These are phyloP conservation scores for Polymixis lichenea DNA, from an alignment of 2,888 invertebrate genomes.

Conservation along the genomic window DNA sequence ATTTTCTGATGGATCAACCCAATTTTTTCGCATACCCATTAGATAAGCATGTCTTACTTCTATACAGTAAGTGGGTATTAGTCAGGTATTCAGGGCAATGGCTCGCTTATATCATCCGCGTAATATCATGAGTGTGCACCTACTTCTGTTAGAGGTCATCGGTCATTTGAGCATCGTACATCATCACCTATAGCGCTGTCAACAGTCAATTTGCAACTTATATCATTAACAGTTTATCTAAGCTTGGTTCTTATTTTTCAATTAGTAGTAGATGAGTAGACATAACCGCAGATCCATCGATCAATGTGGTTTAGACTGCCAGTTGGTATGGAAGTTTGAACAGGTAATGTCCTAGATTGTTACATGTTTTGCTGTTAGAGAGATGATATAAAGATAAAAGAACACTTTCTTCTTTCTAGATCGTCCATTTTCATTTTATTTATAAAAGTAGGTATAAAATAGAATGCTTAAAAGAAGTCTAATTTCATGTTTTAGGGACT, in stretches of 20 bases:
- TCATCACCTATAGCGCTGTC: slow-evolving; percentile 66
- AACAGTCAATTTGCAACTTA: slow-evolving; percentile 70
- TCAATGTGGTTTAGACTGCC: slow-evolving; percentile 30
- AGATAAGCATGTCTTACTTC: slow-evolving; percentile 50
- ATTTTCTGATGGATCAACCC: slow-evolving; percentile 25
- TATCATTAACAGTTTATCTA: slow-evolving; percentile 63
- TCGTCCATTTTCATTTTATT: neutral
- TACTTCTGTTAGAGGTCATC: slow-evolving; percentile 67
- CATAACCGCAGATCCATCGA: slow-evolving; percentile 27
- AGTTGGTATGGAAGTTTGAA: slow-evolving; percentile 17
- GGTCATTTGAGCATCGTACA: slow-evolving; percentile 65
- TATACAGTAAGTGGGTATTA: slow-evolving; percentile 60
- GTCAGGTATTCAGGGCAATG: slow-evolving; percentile 76
- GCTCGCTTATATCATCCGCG: slow-evolving; percentile 74
- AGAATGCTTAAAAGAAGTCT: too few species aligned
- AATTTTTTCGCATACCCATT: slow-evolving; percentile 42
- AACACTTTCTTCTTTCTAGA: slow-evolving; percentile 3
- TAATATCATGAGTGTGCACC: slow-evolving; percentile 63
- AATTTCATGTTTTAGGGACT: too few species aligned
- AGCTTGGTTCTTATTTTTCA: slow-evolving; percentile 53
- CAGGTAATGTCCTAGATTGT: slow-evolving; percentile 15
- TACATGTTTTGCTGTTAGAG: neutral
- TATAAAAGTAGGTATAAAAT: too few species aligned
- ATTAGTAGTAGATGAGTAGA: slow-evolving; percentile 36
- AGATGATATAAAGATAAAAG: neutral